phyloP scores from a whole-genome alignment of 1,140 invertebrate species.

The Drosophila pseudoananassae region DNA sequence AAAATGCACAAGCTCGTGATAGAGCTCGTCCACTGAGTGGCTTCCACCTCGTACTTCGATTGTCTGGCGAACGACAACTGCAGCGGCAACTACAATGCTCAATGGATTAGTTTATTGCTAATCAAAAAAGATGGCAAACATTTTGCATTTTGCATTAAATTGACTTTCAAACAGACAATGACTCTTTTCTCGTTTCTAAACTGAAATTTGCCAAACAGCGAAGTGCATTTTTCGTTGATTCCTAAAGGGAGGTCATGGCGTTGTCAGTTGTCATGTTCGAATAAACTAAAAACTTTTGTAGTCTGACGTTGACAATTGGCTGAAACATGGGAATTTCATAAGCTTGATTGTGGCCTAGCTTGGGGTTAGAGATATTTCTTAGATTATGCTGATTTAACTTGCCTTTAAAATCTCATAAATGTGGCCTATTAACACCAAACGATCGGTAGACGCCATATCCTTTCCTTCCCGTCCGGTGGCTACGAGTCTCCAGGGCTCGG shows the following conservation, averaged over 20 bases:
- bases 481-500: slow-evolving; percentile 6
- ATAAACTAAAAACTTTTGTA: slow-evolving; percentile 2
- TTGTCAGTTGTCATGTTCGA: slow-evolving; percentile 4
- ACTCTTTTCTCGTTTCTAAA: slow-evolving; percentile 14
- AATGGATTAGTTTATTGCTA: slow-evolving; percentile 73
- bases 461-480: not conserved
- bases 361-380: slow-evolving; percentile 14
- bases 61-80: slow-evolving; percentile 42
- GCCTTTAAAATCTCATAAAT: slow-evolving; percentile 14
- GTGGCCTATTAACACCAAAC: slow-evolving; percentile 7
- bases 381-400: not conserved
- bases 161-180: slow-evolving; percentile 72
- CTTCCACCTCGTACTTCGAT: slow-evolving; percentile 9
- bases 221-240: slow-evolving; percentile 20
- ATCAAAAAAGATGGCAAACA: slow-evolving; percentile 65
- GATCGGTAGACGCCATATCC: not conserved
- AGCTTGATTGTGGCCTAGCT: not conserved
- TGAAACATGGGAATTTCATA: not conserved
- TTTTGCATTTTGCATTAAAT: slow-evolving; percentile 74
- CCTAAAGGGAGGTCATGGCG: slow-evolving; percentile 3
- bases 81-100: slow-evolving; percentile 30
- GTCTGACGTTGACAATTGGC: slow-evolving; percentile 51
- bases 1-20: slow-evolving; percentile 66
- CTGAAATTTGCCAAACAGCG: not conserved
- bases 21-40: slow-evolving; percentile 33